Base-by-base conservation (phyloP, 2,797 vertebrate genomes). In the Hybognathus amarus region DNA sequence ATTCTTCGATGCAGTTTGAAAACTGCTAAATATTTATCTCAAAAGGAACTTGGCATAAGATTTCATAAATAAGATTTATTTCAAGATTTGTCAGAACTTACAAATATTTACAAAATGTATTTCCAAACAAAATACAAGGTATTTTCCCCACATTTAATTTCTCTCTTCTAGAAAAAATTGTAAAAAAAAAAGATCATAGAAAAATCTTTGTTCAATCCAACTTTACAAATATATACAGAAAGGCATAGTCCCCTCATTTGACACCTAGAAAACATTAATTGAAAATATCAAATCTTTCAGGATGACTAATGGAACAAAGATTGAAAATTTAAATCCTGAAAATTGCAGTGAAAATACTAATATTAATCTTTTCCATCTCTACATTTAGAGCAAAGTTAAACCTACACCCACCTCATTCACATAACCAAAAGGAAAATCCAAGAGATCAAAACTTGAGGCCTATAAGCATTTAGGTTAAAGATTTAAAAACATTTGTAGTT, bases 41-140 rank as follows among this genome's bases (percentile, higher is more conserved):
- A 22, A 33, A 36, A 17, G 4, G 8, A 52, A 67, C 36, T n/a
- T 80, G 24, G 18, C 3, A 33, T 80, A 15, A 30, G 13, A 63
- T 80, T 70, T 88, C 86, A 90, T 89, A 90, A 90, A 90, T 90
- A 90, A 92, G 87, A 89, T 94, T 95, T 95, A 94, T 93, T 95
- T 93, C 91, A 89, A 91, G n/a, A 3, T 61, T 61, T 61, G 40
- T 38, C 36, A 77, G 27, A 91, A 90, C 91, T 54, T 92, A 93
- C 93, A 94, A 94, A 80, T 90, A 93, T 92, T 90, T 87, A 93
- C 90, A 93, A 70, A 78, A 80, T 66, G 70, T 82, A 79, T 75
- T 82, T 86, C 76, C 86, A 83, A 79, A 75, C 52, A 86, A 67
- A 30, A 78, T 45, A 42, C 61, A 85, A 63, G 36, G 56, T 12